phyloP scores from a whole-genome alignment of 1,140 invertebrate species.

The Camponotus pennsylvanicus region DNA sequence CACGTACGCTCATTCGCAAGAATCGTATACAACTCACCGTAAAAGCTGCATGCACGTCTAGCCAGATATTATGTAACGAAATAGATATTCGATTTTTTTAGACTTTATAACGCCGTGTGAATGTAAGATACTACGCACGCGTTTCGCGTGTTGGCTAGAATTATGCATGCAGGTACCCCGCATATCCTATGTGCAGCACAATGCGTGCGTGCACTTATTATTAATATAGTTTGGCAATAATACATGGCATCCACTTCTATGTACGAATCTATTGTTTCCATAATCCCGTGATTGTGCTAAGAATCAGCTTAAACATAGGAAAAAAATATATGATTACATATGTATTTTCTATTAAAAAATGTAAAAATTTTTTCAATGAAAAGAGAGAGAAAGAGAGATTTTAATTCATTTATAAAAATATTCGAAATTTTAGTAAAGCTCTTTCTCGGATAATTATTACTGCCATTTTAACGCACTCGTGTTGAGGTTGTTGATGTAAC shows the following conservation, averaged over 20 bases:
- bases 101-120: neutral
- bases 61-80: conserved; percentile 26
- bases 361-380: neutral
- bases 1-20: neutral
- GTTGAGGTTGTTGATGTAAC: conserved; percentile 52
- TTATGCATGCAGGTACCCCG: conserved; percentile 11
- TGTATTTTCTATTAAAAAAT: neutral
- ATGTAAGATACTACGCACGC: neutral
- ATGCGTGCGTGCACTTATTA: neutral
- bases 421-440: neutral
- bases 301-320: neutral
- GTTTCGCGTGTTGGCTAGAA: conserved; percentile 7
- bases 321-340: neutral
- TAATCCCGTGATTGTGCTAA: neutral
- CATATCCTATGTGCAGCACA: neutral
- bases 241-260: neutral
- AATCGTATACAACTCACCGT: conserved; percentile 2
- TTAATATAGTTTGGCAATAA: conserved; percentile 26
- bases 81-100: neutral
- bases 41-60: conserved; percentile 19
- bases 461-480: conserved; percentile 21
- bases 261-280: conserved; percentile 17
- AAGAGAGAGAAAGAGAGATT: neutral
- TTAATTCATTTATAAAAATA: conserved; percentile 6
- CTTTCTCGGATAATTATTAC: conserved; percentile 29